phyloP scores from a whole-genome alignment of 2,797 vertebrate genomes.

The Scyliorhinus canicula region DNA sequence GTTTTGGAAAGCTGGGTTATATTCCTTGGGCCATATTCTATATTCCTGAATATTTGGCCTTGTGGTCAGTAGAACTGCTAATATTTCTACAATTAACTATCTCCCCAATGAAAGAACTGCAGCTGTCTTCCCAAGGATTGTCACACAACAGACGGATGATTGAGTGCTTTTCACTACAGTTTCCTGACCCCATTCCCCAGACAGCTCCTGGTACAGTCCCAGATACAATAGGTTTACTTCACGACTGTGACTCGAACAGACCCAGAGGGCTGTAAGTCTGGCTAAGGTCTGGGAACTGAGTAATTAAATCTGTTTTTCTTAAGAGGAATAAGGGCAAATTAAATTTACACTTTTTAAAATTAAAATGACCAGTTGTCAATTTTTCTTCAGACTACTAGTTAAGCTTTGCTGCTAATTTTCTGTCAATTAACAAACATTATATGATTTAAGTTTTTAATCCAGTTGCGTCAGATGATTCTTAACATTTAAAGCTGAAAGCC shows the following conservation, averaged over 20 bases:
- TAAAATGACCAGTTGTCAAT: not conserved
- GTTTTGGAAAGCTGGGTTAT: not conserved
- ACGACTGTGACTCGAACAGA: not conserved
- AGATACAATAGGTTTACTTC: not conserved
- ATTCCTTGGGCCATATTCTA: not conserved
- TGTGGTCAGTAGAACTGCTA: not conserved
- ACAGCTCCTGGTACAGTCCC: not conserved
- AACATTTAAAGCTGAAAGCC: not conserved
- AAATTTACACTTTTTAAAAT: conserved; percentile 20
- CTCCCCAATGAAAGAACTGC: not conserved
- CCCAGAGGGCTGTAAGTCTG: not conserved
- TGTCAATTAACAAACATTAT: not conserved
- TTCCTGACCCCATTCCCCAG: not conserved
- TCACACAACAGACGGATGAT: too few relatives aligned
- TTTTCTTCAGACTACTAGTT: not conserved
- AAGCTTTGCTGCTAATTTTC: not conserved
- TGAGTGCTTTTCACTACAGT: not conserved
- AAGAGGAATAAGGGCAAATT: not conserved
- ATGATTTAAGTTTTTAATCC: not conserved
- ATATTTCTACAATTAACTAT: not conserved
- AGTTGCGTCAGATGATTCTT: not conserved
- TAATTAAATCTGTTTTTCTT: not conserved
- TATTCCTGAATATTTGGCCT: not conserved
- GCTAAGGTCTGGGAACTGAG: not conserved
- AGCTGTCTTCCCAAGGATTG: not conserved